Evolutionary conservation across 2,888 invertebrate species (phyloP).

Genomic region (Crioceris asparagi): DNA sequence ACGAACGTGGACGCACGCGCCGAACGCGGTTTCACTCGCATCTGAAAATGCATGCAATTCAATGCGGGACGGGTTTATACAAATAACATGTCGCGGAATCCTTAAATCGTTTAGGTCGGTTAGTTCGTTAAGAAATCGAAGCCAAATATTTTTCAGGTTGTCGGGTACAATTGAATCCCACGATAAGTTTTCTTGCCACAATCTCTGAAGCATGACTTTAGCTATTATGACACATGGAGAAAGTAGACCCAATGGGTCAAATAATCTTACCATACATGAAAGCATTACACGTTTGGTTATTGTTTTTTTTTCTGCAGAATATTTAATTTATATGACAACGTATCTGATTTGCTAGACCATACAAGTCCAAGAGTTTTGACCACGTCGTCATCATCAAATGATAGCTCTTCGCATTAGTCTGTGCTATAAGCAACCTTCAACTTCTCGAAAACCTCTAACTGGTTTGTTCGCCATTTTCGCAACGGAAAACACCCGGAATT

Average conservation of each 20-base stretch:
- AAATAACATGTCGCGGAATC: background rate
- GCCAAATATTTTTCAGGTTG: background rate
- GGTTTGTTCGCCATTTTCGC: too few relatives aligned
- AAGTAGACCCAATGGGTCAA: conserved; percentile 6
- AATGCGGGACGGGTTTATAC: background rate
- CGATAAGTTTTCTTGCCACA: conserved; percentile 5
- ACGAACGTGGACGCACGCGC: background rate
- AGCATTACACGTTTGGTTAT: too few relatives aligned
- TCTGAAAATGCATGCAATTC: conserved; percentile 1
- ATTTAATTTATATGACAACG: too few relatives aligned
- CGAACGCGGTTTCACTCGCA: background rate
- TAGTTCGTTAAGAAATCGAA: background rate
- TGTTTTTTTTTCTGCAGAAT: too few relatives aligned
- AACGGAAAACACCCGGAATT: too few relatives aligned
- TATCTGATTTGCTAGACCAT: too few relatives aligned
- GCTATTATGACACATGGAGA: conserved; percentile 4
- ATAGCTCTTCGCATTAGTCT: too few relatives aligned
- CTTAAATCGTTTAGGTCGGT: background rate
- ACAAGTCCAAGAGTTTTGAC: too few relatives aligned
- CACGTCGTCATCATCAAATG: too few relatives aligned
- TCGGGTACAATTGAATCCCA: conserved; percentile 2
- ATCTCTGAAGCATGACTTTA: conserved; percentile 6
- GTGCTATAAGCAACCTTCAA: too few relatives aligned
- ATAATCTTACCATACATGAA: too few relatives aligned
- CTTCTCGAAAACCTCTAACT: too few relatives aligned